Evolutionary conservation across 2,888 invertebrate genomes (phyloP).

Genomic region (Dendrolimus houi): DNA sequence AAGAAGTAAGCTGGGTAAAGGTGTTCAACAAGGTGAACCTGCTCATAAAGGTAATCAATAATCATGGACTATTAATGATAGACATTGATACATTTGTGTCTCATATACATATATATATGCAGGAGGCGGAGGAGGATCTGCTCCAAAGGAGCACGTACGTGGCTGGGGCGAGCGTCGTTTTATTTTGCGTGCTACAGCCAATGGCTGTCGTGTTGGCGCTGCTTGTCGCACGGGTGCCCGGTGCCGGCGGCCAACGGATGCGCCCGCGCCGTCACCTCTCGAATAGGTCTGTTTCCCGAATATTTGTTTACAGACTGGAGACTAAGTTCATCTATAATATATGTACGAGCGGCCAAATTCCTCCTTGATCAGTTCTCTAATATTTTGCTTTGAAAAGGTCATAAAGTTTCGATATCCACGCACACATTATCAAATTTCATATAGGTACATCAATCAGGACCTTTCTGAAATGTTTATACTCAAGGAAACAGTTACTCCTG

Average conservation of each 20-base stretch:
- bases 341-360: no score
- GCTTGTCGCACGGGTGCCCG: slow-evolving; percentile 8
- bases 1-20: background rate
- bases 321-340: no score
- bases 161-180: slow-evolving; percentile 18
- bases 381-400: no score
- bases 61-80: no score
- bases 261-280: slow-evolving; percentile 8
- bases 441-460: no score
- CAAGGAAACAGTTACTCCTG: no score
- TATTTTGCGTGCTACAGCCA: slow-evolving; percentile 32
- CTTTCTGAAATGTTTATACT: no score
- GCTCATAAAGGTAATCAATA: slow-evolving; percentile 23
- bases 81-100: no score
- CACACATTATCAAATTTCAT: no score
- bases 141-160: slow-evolving; percentile 36
- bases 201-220: slow-evolving; percentile 26
- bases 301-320: no score
- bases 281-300: background rate
- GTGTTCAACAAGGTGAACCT: slow-evolving; percentile 25
- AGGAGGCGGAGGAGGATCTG: slow-evolving; percentile 41
- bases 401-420: no score
- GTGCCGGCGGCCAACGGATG: slow-evolving; percentile 2
- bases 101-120: background rate
- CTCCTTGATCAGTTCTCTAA: no score